phyloP scores from a whole-genome alignment of 2,113 vertebrate genomes.

The Trachemys scripta region DNA sequence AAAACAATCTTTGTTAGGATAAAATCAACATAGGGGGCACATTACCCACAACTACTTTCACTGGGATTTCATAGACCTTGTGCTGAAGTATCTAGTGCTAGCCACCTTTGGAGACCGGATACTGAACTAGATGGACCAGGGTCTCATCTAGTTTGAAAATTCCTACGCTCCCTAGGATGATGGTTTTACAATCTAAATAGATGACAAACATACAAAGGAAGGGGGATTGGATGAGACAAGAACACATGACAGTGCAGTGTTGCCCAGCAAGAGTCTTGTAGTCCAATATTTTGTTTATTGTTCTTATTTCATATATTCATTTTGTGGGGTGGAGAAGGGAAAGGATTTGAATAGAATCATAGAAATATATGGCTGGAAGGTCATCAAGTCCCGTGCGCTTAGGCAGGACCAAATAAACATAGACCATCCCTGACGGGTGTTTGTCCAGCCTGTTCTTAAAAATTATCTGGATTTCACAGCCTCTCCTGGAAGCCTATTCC shows the following conservation, averaged over 20 bases:
- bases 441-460: no score
- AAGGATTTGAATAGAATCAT: background rate
- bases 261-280: background rate
- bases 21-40: background rate
- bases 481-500: no score
- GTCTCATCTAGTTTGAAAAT: background rate
- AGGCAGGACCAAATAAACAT: no score
- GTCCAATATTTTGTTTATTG: background rate
- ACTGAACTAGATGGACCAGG: background rate
- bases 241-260: background rate
- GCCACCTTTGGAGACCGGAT: background rate
- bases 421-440: no score
- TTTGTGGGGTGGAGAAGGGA: background rate
- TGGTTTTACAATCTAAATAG: background rate
- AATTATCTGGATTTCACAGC: no score
- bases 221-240: background rate
- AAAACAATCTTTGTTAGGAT: background rate
- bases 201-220: background rate
- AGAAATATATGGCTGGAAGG: no score
- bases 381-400: no score
- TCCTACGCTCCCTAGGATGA: accelerated
- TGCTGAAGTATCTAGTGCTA: background rate
- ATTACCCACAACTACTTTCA: background rate
- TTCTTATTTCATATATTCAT: background rate
- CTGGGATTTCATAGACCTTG: background rate